Conservation (phyloP, 2,888 invertebrate genomes). For the Scotopteryx bipunctaria region DNA sequence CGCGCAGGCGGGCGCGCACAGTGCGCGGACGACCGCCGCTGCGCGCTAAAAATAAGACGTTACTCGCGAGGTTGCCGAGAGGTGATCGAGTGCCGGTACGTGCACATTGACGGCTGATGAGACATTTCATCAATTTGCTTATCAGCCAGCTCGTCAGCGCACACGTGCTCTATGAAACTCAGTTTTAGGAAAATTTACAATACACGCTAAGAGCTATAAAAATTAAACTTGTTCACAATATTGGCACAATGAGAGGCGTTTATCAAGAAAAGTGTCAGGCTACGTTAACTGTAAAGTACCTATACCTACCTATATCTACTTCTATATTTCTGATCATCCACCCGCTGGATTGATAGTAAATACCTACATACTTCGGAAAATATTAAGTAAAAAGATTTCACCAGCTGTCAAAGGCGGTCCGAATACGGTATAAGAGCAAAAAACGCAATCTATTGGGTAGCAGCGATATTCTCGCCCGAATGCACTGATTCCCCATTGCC, state of each 20-base stretch:
- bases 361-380: no score
- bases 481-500: slow-evolving; percentile 37
- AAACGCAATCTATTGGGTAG: slow-evolving; percentile 45
- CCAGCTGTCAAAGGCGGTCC: no score
- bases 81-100: slow-evolving; percentile 24
- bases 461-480: slow-evolving; percentile 33
- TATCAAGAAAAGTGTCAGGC: no score
- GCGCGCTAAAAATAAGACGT: slow-evolving; percentile 71
- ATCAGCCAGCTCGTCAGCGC: slow-evolving; percentile 7
- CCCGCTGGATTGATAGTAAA: no score
- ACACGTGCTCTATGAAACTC: slow-evolving; percentile 2
- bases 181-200: background rate
- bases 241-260: no score
- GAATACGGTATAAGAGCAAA: background rate
- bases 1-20: slow-evolving; percentile 40
- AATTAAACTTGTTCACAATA: no score
- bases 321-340: no score
- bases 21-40: slow-evolving; percentile 58
- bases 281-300: no score
- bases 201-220: background rate
- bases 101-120: slow-evolving; percentile 37
- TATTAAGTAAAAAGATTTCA: no score
- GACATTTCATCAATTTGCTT: slow-evolving; percentile 17
- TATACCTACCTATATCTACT: no score
- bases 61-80: slow-evolving; percentile 41